Percentiles rank a stretch among this genome's conserved stretches.
Conservation (phyloP, 2,113 vertebrate species). For the Paradoxurus hermaphroditus region DNA sequence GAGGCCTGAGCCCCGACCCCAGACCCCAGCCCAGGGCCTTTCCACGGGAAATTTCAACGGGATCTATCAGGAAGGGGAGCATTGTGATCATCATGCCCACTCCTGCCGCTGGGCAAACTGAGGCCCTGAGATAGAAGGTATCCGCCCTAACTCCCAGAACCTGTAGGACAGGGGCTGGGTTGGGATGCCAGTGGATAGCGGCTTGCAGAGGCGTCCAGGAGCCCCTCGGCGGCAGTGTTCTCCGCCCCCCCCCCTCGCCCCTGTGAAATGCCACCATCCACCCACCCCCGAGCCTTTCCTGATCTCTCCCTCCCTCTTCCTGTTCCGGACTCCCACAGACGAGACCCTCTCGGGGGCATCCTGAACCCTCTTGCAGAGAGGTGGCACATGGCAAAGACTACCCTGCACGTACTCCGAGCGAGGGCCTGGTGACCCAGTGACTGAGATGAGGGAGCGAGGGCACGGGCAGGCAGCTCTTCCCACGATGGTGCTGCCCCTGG, state of each 20-base stretch:
- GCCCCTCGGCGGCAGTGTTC: neutral
- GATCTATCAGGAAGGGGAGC: neutral
- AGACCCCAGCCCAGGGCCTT: neutral
- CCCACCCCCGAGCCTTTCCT: neutral
- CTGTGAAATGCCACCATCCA: no score
- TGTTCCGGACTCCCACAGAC: neutral
- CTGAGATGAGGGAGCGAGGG: neutral
- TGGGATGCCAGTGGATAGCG: neutral
- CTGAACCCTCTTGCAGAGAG: neutral
- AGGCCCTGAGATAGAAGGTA: neutral
- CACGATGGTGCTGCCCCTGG: neutral
- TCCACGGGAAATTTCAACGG: neutral
- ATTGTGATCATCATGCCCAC: neutral
- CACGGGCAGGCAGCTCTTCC: neutral
- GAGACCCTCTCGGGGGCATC: neutral
- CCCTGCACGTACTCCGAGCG: neutral
- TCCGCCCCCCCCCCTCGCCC: neutral
- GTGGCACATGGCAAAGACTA: neutral
- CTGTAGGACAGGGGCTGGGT: neutral
- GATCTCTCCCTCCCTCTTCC: neutral
- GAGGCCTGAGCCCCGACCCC: neutral
- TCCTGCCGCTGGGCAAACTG: neutral
- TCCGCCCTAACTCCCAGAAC: neutral
- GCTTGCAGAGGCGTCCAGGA: neutral
- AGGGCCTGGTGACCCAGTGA: no score